These are phyloP conservation scores for Andrena bucephala DNA, from an alignment of 2,888 invertebrate genomes.

Conservation along the genomic window DNA sequence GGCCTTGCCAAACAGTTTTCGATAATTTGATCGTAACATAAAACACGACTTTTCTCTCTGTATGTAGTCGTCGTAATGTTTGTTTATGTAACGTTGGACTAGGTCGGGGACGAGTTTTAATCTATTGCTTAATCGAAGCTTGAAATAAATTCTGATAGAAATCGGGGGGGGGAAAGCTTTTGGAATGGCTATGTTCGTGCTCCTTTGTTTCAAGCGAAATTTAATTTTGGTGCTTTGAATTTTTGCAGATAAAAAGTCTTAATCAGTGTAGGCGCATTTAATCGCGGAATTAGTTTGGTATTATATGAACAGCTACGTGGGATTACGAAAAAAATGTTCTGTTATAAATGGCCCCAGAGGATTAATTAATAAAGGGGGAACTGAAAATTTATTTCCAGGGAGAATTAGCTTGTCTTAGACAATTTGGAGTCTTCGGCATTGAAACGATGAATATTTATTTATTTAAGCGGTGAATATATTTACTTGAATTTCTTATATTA, in stretches of 20 bases:
- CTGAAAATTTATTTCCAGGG: not conserved
- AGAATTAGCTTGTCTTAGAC: too few relatives aligned
- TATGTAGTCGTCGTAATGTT: not conserved
- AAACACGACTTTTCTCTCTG: not conserved
- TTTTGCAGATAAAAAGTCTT: too few relatives aligned
- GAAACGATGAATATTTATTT: not conserved
- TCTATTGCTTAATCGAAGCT: not conserved
- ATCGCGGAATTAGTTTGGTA: too few relatives aligned
- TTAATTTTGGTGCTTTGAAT: too few relatives aligned
- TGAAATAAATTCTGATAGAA: not conserved
- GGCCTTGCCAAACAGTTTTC: not conserved
- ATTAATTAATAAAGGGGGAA: too few relatives aligned
- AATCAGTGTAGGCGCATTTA: too few relatives aligned
- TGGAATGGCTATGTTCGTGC: not conserved
- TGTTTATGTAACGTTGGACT: not conserved
- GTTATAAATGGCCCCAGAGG: too few relatives aligned
- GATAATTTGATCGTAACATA: constrained; percentile 7
- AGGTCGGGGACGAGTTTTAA: not conserved
- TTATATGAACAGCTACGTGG: too few relatives aligned
- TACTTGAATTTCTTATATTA: not conserved
- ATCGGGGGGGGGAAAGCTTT: not conserved
- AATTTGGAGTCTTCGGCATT: not conserved
- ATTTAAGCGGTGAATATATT: not conserved
- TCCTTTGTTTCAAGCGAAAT: too few relatives aligned
- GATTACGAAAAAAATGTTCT: too few relatives aligned